A percentile compares a stretch with the other conserved stretches of the same genome.
Conservation (phyloP, 2,113 vertebrate species). For the Odocoileus hemionus region DNA sequence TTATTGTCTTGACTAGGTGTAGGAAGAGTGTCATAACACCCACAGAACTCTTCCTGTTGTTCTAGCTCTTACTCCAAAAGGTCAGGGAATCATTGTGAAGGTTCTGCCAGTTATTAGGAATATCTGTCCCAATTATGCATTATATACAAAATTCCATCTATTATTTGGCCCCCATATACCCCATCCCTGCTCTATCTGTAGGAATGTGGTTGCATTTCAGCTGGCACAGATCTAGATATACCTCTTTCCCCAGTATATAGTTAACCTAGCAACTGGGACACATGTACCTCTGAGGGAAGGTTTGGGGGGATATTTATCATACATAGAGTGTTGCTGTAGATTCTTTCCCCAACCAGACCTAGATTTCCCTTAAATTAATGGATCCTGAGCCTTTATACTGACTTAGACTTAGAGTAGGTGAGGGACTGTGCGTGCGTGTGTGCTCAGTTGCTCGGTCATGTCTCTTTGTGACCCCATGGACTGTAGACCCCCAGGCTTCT, state of each 20-base stretch:
- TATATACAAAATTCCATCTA: neutral
- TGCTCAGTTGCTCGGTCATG: neutral
- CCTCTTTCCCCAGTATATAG: neutral
- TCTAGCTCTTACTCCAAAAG: neutral
- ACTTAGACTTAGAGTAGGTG: neutral
- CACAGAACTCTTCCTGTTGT: neutral
- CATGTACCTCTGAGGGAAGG: neutral
- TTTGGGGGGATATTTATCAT: neutral
- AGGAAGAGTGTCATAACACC: neutral
- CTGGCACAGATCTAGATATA: neutral
- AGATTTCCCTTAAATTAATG: neutral
- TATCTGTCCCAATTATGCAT: neutral
- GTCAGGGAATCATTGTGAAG: neutral
- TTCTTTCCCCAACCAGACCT: neutral
- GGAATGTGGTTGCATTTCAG: neutral
- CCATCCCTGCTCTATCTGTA: neutral
- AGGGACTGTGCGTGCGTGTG: neutral
- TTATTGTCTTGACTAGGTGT: neutral
- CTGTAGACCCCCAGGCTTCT: neutral
- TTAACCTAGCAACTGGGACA: neutral
- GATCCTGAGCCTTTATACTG: neutral
- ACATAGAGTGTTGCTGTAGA: neutral
- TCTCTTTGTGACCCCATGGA: neutral
- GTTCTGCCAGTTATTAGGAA: neutral
- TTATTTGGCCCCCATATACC: neutral